These are phyloP conservation scores for Amiota communis DNA, from an alignment of 2,888 invertebrate species.

Conservation along the genomic window DNA sequence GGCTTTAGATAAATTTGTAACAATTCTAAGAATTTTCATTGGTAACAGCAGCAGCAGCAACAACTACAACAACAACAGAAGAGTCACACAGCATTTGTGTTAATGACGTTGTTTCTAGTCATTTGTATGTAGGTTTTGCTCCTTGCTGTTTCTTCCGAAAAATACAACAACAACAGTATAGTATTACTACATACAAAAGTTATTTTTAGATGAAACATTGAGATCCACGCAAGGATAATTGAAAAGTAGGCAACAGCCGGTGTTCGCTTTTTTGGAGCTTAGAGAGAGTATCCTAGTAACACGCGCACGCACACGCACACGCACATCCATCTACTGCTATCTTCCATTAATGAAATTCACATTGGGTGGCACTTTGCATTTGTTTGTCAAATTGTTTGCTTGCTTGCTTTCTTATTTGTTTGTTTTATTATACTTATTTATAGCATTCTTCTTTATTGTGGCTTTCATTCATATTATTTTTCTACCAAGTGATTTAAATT, in stretches of 20 bases:
- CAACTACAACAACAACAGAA: not conserved
- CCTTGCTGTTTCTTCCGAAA: not conserved
- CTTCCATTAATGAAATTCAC: conserved; percentile 13
- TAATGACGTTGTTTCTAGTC: conserved; percentile 13
- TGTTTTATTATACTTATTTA: conserved; percentile 1
- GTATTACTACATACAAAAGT: conserved; percentile 1
- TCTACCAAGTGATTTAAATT: not conserved
- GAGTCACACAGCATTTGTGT: not conserved
- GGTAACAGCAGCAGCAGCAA: conserved; percentile 25
- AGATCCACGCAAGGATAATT: conserved; percentile 55
- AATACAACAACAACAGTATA: not conserved
- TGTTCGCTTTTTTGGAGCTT: not conserved
- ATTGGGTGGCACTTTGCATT: not conserved
- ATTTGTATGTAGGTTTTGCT: not conserved
- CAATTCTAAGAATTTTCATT: conserved; percentile 44
- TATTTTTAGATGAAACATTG: conserved; percentile 13
- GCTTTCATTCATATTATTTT: not conserved
- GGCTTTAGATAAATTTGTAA: conserved; percentile 38
- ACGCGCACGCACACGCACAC: not conserved
- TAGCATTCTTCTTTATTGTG: conserved; percentile 9
- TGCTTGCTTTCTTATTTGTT: not conserved
- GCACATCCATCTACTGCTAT: not conserved
- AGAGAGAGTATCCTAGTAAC: not conserved
- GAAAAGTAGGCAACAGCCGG: conserved; percentile 49
- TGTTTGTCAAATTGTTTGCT: not conserved